Percentiles rank a stretch among this genome's conserved stretches.
phyloP scores from a whole-genome alignment of 2,113 vertebrate genomes.

The Melanocharis versteri region DNA sequence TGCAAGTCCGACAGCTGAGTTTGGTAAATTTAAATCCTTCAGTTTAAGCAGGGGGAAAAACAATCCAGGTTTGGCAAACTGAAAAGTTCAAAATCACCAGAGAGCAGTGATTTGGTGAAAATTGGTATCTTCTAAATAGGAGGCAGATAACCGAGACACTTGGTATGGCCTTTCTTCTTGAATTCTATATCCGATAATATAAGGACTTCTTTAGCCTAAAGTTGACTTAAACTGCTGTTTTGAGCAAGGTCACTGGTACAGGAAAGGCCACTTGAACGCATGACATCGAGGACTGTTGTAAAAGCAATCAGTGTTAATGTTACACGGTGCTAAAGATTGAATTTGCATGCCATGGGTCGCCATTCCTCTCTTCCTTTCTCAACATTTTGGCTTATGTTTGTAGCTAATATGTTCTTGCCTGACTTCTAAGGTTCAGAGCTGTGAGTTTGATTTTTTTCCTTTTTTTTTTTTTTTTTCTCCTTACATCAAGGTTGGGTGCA shows the following conservation, averaged over 20 bases:
- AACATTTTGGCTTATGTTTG: neutral
- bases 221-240: neutral
- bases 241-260: neutral
- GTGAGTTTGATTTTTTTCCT: neutral
- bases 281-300: neutral
- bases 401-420: neutral
- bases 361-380: neutral
- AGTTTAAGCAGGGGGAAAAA: accelerated
- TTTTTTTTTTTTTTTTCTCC: neutral
- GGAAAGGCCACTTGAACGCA: accelerated
- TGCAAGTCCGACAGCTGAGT: neutral
- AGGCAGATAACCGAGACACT: neutral
- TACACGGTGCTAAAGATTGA: neutral
- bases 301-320: neutral
- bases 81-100: neutral
- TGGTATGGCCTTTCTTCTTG: neutral
- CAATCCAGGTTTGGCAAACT: neutral
- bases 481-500: neutral
- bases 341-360: neutral
- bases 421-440: neutral
- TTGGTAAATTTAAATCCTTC: neutral
- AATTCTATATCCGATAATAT: neutral
- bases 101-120: neutral
- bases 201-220: neutral
- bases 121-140: neutral